phyloP scores from a whole-genome alignment of 2,888 invertebrate genomes.

The Athalia cordata region DNA sequence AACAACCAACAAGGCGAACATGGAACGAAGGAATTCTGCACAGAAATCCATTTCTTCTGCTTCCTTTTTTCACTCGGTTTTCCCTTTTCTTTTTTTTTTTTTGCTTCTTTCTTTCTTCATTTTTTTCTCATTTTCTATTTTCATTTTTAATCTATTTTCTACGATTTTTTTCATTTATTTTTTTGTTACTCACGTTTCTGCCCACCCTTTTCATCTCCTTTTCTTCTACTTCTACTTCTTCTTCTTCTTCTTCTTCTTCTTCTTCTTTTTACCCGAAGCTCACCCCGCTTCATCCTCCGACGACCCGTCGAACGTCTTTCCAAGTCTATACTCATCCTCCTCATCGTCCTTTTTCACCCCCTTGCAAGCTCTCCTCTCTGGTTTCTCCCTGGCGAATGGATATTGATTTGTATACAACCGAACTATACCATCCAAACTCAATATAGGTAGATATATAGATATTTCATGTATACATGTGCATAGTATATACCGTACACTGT shows the following conservation, averaged over 20 bases:
- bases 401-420: constrained; percentile 43
- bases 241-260: constrained; percentile 7
- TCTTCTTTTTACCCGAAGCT: constrained; percentile 26
- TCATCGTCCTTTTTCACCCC: neutral
- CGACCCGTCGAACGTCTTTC: constrained; percentile 38
- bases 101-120: neutral
- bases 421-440: constrained; percentile 34
- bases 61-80: constrained; percentile 37
- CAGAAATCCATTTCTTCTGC: constrained; percentile 47
- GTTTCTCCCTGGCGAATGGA: constrained; percentile 11
- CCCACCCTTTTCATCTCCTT: constrained; percentile 44
- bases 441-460: neutral
- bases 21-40: constrained; percentile 24
- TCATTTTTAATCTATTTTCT: neutral
- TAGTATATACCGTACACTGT: neutral
- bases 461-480: too few species aligned
- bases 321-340: constrained; percentile 4
- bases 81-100: constrained; percentile 35
- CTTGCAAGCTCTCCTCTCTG: neutral
- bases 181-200: neutral
- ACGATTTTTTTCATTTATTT: neutral
- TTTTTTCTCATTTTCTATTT: neutral
- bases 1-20: constrained; percentile 39
- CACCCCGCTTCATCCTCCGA: constrained; percentile 38
- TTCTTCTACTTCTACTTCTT: neutral